Base-by-base conservation (phyloP, 2,888 invertebrate species). In the Hybos culiciformis region DNA sequence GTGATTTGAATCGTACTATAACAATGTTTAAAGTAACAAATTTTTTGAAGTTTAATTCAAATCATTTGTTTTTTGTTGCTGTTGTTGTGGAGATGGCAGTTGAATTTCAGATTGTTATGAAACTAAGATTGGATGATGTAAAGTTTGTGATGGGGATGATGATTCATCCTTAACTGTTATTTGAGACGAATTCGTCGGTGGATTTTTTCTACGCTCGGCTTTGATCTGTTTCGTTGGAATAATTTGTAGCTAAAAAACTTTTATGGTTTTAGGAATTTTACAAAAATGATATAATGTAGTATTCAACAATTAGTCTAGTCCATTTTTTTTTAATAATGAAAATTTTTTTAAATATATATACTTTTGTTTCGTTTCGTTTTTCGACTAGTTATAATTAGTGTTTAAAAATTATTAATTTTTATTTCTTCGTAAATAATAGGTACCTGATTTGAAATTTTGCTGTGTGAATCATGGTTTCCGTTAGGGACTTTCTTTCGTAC, bases 401-500 rank as follows among this genome's bases (percentile, higher is more conserved):
- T 14, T n/a, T 21, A 11, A 14, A 18, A 11, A n/a, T n/a, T n/a
- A 26, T 29, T 5, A 29, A 29, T 29, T 29, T n/a, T 29, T n/a
- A 12, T n/a, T 29, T 29, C 5, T 12, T 5, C 29, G 4, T 26
- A 26, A 26, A 26, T 26, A 12, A n/a, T 29, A n/a, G n/a, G 46
- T 50, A 49, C 39, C 48, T 48, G 46, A 5, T 58, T 53, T 14
- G 57, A 43, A 39, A 60, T 51, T 50, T 65, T 65, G 7, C 58
- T 50, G 48, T 68, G 66, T 17, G 17, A 9, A 47, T 77, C 76
- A 20, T 74, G 62, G 38, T 57, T 59, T 44, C 62, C 61, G 45
- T 58, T 60, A 3, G 80, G 78, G 78, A 47, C 72, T 75, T 33
- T 81, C 80, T 54, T 82, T 81, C 12, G 75, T 71, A 14, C 62